These are phyloP conservation scores for Heterochromis multidens DNA, from an alignment of 2,113 vertebrate species.

Conservation along the genomic window DNA sequence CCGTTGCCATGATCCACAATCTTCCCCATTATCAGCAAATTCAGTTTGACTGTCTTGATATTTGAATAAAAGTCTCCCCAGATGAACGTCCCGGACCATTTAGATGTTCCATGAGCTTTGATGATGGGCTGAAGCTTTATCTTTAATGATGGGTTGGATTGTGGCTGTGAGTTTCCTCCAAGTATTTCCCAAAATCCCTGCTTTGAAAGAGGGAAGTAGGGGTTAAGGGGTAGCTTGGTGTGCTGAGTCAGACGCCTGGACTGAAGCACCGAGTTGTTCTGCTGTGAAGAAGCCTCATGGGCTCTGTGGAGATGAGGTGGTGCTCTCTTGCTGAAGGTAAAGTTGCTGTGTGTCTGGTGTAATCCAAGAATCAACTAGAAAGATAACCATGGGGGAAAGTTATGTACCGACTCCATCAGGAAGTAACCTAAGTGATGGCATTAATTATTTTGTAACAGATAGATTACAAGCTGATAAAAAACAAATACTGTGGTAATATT, in stretches of 20 bases:
- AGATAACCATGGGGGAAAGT: neutral
- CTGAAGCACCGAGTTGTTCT: conserved; percentile 28
- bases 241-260: conserved; percentile 43
- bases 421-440: neutral
- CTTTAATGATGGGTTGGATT: conserved; percentile 17
- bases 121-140: conserved; percentile 26
- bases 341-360: neutral
- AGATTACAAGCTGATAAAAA: neutral
- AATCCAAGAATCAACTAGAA: conserved; percentile 45
- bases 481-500: neutral
- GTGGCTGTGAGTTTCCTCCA: neutral
- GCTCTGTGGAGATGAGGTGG: neutral
- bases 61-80: conserved; percentile 94
- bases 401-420: neutral
- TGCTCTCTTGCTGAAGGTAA: neutral
- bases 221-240: conserved; percentile 62
- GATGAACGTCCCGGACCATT: conserved; percentile 82
- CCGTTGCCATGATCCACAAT: conserved; percentile 91
- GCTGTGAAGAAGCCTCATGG: conserved; percentile 8
- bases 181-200: conserved; percentile 21
- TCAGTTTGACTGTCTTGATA: conserved; percentile 90
- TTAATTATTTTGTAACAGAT: too few species aligned
- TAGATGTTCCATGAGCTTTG: conserved; percentile 47
- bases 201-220: conserved; percentile 35
- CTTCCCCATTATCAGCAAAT: conserved; percentile 88